phyloP scores from a whole-genome alignment of 2,888 invertebrate species.

The Stenolophus ochropezus region DNA sequence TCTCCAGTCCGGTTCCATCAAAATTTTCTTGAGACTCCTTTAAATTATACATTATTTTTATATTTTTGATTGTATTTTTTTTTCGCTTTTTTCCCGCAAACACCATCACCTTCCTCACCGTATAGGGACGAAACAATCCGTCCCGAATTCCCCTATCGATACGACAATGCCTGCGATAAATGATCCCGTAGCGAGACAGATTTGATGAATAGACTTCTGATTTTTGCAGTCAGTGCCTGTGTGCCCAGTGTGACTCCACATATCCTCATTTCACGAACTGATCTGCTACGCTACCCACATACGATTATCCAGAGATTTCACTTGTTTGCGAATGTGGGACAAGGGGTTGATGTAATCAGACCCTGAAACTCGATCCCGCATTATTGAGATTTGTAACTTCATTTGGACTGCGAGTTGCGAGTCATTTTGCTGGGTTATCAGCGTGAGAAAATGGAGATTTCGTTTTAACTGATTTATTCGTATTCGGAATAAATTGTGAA shows the following conservation, averaged over 20 bases:
- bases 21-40: too few relatives aligned
- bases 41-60: too few relatives aligned
- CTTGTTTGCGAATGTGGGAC: constrained; percentile 11
- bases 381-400: constrained; percentile 21
- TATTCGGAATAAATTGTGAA: too few relatives aligned
- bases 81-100: too few relatives aligned
- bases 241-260: constrained; percentile 25
- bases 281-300: constrained; percentile 17
- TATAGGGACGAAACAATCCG: not conserved
- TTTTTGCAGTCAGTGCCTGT: constrained; percentile 12
- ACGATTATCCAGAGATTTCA: constrained; percentile 25
- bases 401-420: not conserved
- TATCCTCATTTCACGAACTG: constrained; percentile 21
- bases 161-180: constrained; percentile 29
- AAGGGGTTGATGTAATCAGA: constrained; percentile 19
- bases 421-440: not conserved
- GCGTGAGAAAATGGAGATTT: not conserved
- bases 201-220: constrained; percentile 44
- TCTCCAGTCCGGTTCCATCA: too few relatives aligned
- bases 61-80: too few relatives aligned
- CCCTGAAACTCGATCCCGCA: not conserved
- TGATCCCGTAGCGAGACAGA: constrained; percentile 36
- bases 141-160: constrained; percentile 7
- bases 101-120: too few relatives aligned
- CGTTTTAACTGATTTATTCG: too few relatives aligned